phyloP scores from a whole-genome alignment of 92 coral and sea anemone species.

The Epizoanthus scotinus region DNA sequence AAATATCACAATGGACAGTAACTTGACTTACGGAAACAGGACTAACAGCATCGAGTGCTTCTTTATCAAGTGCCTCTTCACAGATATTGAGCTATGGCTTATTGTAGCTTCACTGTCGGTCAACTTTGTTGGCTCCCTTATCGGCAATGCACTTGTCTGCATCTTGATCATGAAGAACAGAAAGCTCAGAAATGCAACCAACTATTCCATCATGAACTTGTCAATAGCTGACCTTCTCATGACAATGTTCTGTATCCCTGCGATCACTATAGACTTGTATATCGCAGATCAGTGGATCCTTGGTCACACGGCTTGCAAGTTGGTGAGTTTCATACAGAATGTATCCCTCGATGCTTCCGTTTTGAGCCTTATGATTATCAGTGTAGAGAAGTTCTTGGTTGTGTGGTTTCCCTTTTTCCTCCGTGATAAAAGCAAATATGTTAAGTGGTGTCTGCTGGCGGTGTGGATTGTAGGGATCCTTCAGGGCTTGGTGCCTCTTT shows the following conservation, averaged over 20 bases:
- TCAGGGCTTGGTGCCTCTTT: conserved; percentile 49
- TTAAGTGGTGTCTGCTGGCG: conserved; percentile 63
- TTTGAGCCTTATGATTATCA: conserved; percentile 60
- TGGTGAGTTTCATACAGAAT: conserved; percentile 62
- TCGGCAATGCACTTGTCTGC: conserved; percentile 65
- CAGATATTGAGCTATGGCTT: conserved; percentile 49
- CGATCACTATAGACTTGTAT: conserved; percentile 55
- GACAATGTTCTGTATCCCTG: conserved; percentile 72
- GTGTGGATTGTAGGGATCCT: conserved; percentile 70
- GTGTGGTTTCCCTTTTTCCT: conserved; percentile 75
- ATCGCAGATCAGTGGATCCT: conserved; percentile 63
- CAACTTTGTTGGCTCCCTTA: conserved; percentile 58
- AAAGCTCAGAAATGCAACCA: conserved; percentile 67
- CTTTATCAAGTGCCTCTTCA: conserved; percentile 59
- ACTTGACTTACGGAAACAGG: not conserved
- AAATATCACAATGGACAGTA: not conserved
- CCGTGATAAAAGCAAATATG: conserved; percentile 63
- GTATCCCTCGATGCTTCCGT: conserved; percentile 59
- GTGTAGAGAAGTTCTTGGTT: conserved; percentile 74
- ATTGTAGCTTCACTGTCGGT: conserved; percentile 44
- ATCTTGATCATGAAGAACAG: conserved; percentile 54
- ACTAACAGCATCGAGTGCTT: conserved; percentile 31
- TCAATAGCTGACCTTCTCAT: conserved; percentile 73
- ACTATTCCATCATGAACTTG: conserved; percentile 70
- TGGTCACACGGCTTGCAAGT: conserved; percentile 60